Base-by-base conservation (phyloP, 2,113 vertebrate species). In the Pollachius pollachius region DNA sequence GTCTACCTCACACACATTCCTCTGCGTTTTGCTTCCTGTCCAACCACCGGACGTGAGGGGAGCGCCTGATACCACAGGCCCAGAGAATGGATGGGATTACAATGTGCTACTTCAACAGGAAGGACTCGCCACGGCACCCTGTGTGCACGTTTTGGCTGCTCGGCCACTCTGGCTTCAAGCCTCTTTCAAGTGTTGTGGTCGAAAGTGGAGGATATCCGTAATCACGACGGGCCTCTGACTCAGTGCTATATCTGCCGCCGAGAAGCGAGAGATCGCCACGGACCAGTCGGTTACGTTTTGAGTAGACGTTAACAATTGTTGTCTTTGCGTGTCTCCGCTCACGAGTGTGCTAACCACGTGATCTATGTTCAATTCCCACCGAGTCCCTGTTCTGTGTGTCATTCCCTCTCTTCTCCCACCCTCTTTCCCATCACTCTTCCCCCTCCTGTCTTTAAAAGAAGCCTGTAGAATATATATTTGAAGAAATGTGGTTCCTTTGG, bases 1-100 rank as follows among this genome's bases (percentile, higher is more conserved):
- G 52, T 74, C 16, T 13, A 64, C 64, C 64, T 78, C 62, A 48
- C 41, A 57, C 63, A 78, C 76, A 78, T 86, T 84, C 74, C 78
- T 77, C 62, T 63, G 70, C 5, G 57, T 23, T 2, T 56, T 41
- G 71, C 74, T 84, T 78, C 85, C 84, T 73, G 76, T 65, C 67
- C 41, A 19, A 19, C 56, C 21, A 68, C 62, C 63, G 68, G 71
- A 80, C 75, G 37, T 65, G 17, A 17, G 37, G 34, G 41, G 58
- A 61, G 48, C 64, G 76, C 74, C 69, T 75, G 79, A 81, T 59
- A 37, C 61, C 17, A 8, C 34, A 19, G 18, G 34, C 15, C 17
- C n/a, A 12, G 30, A 65, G 25, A 60, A 37, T 5, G 25, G 37
- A 19, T 9, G 76, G 71, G 27, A 34, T 34, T n/a, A 56, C 64